phyloP scores from a whole-genome alignment of 2,888 invertebrate genomes.

The Melipona bicolor region DNA sequence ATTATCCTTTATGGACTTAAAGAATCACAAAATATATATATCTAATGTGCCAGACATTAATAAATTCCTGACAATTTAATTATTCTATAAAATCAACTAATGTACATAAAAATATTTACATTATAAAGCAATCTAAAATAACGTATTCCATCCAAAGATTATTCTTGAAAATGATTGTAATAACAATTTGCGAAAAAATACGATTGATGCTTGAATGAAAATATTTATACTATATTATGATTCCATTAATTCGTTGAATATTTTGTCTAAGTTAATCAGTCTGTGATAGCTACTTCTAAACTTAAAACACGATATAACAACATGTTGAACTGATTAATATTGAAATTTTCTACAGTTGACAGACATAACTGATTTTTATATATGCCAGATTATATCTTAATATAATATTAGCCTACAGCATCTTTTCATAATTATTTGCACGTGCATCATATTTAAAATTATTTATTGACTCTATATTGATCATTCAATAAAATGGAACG shows the following conservation, averaged over 20 bases:
- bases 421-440: conserved; percentile 56
- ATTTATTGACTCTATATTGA: conserved; percentile 47
- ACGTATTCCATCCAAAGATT: conserved; percentile 27
- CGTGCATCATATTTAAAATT: conserved; percentile 54
- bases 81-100: conserved; percentile 40
- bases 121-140: conserved; percentile 27
- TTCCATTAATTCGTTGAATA: conserved; percentile 59
- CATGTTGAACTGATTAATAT: conserved; percentile 50
- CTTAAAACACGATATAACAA: conserved; percentile 52
- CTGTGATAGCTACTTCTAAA: conserved; percentile 61
- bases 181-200: conserved; percentile 41
- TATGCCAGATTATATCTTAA: conserved; percentile 57
- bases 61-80: conserved; percentile 25
- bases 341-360: conserved; percentile 51
- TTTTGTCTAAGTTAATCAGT: conserved; percentile 60
- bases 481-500: conserved; percentile 29
- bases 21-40: conserved; percentile 47
- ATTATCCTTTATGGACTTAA: conserved; percentile 31
- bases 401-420: conserved; percentile 54
- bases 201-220: conserved; percentile 49
- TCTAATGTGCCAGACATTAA: conserved; percentile 31
- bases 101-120: conserved; percentile 38
- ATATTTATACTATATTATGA: conserved; percentile 56
- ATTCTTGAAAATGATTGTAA: conserved; percentile 23
- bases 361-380: conserved; percentile 55